Conservation (phyloP, 2,888 invertebrate genomes). For the Seira musarum region DNA sequence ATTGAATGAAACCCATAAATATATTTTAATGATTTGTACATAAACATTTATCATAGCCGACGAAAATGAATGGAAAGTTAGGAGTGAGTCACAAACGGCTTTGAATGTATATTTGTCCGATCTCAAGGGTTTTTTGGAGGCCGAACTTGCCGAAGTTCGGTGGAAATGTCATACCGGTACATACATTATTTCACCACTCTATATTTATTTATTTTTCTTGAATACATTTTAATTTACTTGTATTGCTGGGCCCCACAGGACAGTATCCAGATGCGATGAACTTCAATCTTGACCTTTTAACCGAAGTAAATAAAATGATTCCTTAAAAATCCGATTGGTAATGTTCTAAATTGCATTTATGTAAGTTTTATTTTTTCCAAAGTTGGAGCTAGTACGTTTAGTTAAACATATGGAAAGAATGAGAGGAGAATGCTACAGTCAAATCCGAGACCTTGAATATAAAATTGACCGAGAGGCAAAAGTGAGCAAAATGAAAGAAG, state of each 20-base stretch:
- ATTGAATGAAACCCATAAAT: too few species aligned
- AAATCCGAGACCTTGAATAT: slow-evolving; percentile 74
- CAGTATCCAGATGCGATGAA: slow-evolving; percentile 70
- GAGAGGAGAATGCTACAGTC: slow-evolving; percentile 72
- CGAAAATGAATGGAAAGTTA: slow-evolving; percentile 73
- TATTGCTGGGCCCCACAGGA: too few species aligned
- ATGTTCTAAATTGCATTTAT: too few species aligned
- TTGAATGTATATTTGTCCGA: slow-evolving; percentile 71
- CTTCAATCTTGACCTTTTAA: slow-evolving; percentile 70
- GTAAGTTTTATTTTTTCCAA: too few species aligned
- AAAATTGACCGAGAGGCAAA: slow-evolving; percentile 75
- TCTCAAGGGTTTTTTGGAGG: slow-evolving; percentile 71
- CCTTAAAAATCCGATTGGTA: not conserved
- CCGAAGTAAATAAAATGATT: slow-evolving; percentile 67
- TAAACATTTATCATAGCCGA: slow-evolving; percentile 53
- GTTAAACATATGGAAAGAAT: slow-evolving; percentile 73
- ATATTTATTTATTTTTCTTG: not conserved
- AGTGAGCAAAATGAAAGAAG: slow-evolving; percentile 60
- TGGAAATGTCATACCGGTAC: slow-evolving; percentile 71
- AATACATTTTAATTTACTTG: too few species aligned
- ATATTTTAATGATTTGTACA: too few species aligned
- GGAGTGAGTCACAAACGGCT: slow-evolving; percentile 72
- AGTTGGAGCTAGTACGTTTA: slow-evolving; percentile 72
- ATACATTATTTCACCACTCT: not conserved
- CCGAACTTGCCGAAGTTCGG: slow-evolving; percentile 71